These are phyloP conservation scores for Linyphia triangularis DNA, from an alignment of 2,888 invertebrate species.

Conservation along the genomic window DNA sequence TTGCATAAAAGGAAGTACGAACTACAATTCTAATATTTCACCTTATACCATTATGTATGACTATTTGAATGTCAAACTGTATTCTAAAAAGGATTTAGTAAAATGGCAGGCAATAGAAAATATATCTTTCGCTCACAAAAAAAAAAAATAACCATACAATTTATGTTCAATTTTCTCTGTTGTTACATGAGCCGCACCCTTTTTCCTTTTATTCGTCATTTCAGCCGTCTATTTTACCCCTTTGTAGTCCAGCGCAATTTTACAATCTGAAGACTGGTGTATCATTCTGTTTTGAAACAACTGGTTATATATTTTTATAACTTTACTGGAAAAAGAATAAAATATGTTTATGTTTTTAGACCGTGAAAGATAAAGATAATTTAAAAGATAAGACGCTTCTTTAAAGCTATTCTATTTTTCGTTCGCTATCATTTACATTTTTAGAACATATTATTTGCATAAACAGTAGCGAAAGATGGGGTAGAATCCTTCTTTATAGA, in stretches of 20 bases:
- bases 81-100: constrained; percentile 44
- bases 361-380: constrained; percentile 52
- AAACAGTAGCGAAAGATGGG: constrained; percentile 46
- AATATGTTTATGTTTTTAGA: constrained; percentile 49
- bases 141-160: neutral
- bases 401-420: constrained; percentile 9
- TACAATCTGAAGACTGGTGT: constrained; percentile 32
- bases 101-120: constrained; percentile 22
- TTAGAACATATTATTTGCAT: constrained; percentile 65
- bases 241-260: constrained; percentile 18
- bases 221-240: neutral
- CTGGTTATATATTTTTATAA: too few species aligned
- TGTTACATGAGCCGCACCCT: neutral
- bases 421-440: constrained; percentile 59
- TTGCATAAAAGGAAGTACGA: too few species aligned
- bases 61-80: too few species aligned
- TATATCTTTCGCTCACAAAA: neutral
- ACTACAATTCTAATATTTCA: too few species aligned
- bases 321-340: neutral
- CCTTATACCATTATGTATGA: too few species aligned
- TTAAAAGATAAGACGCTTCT: constrained; percentile 59
- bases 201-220: constrained; percentile 19
- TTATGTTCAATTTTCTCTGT: neutral
- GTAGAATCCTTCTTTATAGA: constrained; percentile 27
- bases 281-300: constrained; percentile 19